Percentiles rank a stretch among this genome's conserved stretches.
phyloP scores from a whole-genome alignment of 2,797 vertebrate species.

The Podargus strigoides region DNA sequence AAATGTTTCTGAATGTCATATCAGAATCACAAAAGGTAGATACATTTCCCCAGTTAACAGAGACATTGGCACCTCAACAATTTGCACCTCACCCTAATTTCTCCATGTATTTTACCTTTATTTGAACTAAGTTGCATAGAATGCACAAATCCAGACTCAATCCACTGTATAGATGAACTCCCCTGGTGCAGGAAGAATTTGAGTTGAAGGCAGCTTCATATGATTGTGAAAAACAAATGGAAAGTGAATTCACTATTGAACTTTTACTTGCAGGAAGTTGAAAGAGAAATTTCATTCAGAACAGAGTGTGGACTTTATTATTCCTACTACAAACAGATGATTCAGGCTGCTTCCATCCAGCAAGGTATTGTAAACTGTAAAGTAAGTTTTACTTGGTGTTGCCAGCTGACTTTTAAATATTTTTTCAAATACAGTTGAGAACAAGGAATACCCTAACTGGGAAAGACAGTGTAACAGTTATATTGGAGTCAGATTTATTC shows the following conservation, averaged over 20 bases:
- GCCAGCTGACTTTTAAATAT: background rate
- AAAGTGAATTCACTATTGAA: background rate
- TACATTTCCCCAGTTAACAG: background rate
- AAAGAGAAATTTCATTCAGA: constrained; percentile 97
- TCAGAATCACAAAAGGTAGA: background rate
- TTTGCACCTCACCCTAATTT: background rate
- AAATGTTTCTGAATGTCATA: accelerated
- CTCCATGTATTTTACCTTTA: background rate
- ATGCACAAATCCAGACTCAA: background rate
- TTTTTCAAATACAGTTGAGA: background rate
- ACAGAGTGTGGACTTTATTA: constrained; percentile 98
- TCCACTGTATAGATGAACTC: background rate
- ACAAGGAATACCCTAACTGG: background rate
- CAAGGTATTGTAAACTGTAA: constrained; percentile 82
- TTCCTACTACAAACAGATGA: constrained; percentile 98
- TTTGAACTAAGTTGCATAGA: background rate
- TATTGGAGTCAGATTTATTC: background rate
- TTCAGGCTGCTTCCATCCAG: constrained; percentile 86
- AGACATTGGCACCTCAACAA: background rate
- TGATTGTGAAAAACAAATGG: background rate
- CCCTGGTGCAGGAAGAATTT: background rate
- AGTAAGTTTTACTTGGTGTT: constrained; percentile 27
- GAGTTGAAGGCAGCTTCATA: background rate
- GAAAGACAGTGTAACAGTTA: background rate
- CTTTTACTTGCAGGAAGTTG: constrained; percentile 87